These are phyloP conservation scores for Aptenodytes forsteri DNA, from an alignment of 2,113 vertebrate species.

Conservation along the genomic window DNA sequence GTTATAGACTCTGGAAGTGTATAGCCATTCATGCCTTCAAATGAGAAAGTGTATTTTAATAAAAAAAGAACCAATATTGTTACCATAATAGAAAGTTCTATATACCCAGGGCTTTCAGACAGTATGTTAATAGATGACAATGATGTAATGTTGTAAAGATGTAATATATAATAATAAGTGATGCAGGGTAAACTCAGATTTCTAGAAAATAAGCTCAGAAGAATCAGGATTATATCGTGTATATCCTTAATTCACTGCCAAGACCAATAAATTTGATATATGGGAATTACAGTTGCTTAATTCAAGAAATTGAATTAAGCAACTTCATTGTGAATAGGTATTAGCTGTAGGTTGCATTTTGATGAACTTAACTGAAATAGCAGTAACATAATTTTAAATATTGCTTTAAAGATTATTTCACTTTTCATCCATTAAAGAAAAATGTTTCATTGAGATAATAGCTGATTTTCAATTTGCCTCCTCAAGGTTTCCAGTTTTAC, in stretches of 20 bases:
- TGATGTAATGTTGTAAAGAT: background rate
- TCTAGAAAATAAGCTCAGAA: background rate
- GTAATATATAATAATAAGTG: background rate
- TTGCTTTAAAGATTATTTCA: background rate
- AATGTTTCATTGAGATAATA: background rate
- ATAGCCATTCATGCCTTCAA: background rate
- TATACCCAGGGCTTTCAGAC: background rate
- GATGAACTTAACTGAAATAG: background rate
- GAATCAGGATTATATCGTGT: background rate
- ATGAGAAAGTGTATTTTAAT: background rate
- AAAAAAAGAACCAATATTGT: background rate
- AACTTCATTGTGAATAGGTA: background rate
- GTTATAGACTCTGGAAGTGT: background rate
- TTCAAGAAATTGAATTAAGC: background rate
- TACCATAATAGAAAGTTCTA: background rate
- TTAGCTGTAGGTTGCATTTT: background rate
- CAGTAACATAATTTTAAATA: background rate
- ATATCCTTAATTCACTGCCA: background rate
- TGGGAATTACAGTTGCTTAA: background rate
- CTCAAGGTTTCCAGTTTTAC: background rate
- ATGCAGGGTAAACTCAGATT: background rate
- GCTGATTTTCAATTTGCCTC: background rate
- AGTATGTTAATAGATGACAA: background rate
- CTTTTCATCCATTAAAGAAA: background rate
- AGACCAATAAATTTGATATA: background rate